Evolutionary conservation across 2,888 invertebrate species (phyloP).

Genomic region (Chrysopilus asiliformis): DNA sequence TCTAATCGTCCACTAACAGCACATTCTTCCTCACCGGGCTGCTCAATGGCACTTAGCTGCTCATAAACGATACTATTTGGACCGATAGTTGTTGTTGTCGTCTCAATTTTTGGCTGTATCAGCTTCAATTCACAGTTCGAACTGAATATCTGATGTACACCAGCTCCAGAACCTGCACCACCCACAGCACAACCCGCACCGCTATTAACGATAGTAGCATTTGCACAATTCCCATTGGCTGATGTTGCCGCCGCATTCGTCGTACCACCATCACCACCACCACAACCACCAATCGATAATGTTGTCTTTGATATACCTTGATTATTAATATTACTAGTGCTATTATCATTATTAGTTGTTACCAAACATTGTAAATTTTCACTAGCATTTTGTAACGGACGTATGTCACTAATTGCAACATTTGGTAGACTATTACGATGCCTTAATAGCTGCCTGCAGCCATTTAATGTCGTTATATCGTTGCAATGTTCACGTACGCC

Average conservation of each 20-base stretch:
- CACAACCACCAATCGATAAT: too few relatives aligned
- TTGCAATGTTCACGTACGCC: slow-evolving; percentile 41
- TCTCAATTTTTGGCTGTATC: slow-evolving; percentile 2
- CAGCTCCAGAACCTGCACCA: too few relatives aligned
- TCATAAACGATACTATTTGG: neutral
- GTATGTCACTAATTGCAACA: slow-evolving; percentile 25
- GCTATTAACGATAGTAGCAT: too few relatives aligned
- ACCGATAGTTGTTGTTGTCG: neutral
- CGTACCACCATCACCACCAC: too few relatives aligned
- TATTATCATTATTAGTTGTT: slow-evolving; percentile 1
- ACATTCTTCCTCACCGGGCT: slow-evolving; percentile 36
- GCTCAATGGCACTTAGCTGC: slow-evolving; percentile 4
- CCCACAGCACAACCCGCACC: too few relatives aligned
- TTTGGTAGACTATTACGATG: slow-evolving; percentile 32
- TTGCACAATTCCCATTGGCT: too few relatives aligned
- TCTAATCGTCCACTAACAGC: slow-evolving; percentile 68
- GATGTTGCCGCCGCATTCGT: neutral
- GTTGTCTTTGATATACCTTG: too few relatives aligned
- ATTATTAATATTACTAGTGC: neutral
- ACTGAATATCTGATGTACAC: slow-evolving; percentile 1
- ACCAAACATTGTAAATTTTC: slow-evolving; percentile 5
- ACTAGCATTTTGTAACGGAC: slow-evolving; percentile 9
- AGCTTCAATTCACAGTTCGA: slow-evolving; percentile 6
- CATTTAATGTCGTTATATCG: slow-evolving; percentile 17
- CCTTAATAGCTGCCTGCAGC: slow-evolving; percentile 13